Conservation (phyloP, 1,140 invertebrate genomes). For the Neomicropteryx cornuta region DNA sequence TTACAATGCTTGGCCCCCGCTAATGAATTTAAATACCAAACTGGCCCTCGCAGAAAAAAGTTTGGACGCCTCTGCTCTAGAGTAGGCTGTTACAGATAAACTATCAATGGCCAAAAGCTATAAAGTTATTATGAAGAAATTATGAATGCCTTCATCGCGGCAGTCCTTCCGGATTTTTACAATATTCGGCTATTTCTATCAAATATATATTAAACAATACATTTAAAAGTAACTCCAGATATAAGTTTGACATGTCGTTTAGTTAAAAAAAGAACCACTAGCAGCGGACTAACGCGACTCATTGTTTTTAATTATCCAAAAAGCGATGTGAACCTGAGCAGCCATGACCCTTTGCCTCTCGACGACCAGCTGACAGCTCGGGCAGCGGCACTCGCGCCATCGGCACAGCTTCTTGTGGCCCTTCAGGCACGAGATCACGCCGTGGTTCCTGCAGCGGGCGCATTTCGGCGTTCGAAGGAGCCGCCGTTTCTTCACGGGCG, state of each 20-base stretch:
- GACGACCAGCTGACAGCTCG: slow-evolving; percentile 77
- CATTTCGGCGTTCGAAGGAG: slow-evolving; percentile 70
- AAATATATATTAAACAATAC: background rate
- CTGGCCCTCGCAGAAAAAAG: too few relatives aligned
- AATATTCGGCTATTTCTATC: too few relatives aligned
- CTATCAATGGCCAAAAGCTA: too few relatives aligned
- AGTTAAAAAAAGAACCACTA: background rate
- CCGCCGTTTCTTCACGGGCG: too few relatives aligned
- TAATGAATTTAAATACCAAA: too few relatives aligned
- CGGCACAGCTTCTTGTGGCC: slow-evolving; percentile 74
- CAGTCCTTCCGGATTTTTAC: too few relatives aligned
- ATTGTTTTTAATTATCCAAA: background rate
- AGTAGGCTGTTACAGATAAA: too few relatives aligned
- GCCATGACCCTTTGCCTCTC: slow-evolving; percentile 85
- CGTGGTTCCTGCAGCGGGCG: slow-evolving; percentile 79
- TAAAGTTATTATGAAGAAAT: too few relatives aligned
- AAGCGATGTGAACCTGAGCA: slow-evolving; percentile 49
- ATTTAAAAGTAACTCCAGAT: background rate
- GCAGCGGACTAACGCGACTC: background rate
- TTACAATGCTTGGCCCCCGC: too few relatives aligned
- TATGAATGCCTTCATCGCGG: too few relatives aligned
- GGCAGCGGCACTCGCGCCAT: slow-evolving; percentile 72
- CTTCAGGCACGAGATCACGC: slow-evolving; percentile 77
- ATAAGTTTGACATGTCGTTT: background rate
- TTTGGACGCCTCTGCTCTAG: too few relatives aligned